These are phyloP conservation scores for Trichonephila clavipes DNA, from an alignment of 1,140 invertebrate genomes.

Conservation along the genomic window DNA sequence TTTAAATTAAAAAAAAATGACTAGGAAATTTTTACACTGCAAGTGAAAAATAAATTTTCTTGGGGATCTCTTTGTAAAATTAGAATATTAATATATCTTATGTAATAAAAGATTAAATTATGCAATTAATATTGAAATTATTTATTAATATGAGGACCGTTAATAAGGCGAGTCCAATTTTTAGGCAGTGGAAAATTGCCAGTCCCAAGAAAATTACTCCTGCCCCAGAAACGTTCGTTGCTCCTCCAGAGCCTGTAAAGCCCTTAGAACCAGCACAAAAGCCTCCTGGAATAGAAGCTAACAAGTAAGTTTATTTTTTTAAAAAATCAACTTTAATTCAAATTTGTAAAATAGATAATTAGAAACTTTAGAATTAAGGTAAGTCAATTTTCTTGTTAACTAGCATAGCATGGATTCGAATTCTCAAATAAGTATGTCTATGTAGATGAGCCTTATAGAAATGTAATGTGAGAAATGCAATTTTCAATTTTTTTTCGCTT, in stretches of 20 bases:
- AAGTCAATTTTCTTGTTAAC: too few species aligned
- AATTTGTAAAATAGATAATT: neutral
- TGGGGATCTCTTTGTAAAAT: too few species aligned
- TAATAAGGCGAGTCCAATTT: neutral
- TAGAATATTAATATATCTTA: neutral
- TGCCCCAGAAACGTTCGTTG: neutral
- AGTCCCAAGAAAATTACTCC: neutral
- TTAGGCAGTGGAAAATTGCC: slow-evolving; percentile 5
- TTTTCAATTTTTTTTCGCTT: too few species aligned
- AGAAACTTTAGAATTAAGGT: too few species aligned
- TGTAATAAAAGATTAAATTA: neutral
- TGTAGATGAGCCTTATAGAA: too few species aligned
- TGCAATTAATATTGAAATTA: neutral
- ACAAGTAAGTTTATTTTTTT: neutral
- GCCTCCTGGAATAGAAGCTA: neutral
- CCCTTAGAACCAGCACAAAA: neutral
- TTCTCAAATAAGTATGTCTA: too few species aligned
- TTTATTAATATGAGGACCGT: neutral
- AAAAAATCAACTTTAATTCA: neutral
- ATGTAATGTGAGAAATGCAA: too few species aligned
- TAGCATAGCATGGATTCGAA: too few species aligned
- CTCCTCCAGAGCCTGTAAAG: neutral
- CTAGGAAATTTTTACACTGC: too few species aligned
- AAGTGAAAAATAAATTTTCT: too few species aligned
- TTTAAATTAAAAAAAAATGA: too few species aligned